A percentile compares a stretch with the other conserved stretches of the same genome.
phyloP scores from a whole-genome alignment of 2,888 invertebrate genomes.

The Hyalella azteca region DNA sequence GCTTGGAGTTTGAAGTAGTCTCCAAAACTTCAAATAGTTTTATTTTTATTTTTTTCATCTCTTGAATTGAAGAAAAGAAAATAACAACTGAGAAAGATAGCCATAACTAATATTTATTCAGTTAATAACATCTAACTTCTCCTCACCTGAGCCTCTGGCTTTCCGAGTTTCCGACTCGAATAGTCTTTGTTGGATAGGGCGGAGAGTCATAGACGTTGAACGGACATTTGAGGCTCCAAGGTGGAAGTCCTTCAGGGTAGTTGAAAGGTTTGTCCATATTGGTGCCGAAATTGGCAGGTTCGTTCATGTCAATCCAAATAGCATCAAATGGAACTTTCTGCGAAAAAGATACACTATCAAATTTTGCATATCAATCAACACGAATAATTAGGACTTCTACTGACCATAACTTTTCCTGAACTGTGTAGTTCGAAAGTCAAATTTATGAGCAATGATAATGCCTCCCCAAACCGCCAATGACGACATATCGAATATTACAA shows the following conservation, averaged over 20 bases:
- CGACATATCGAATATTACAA: too few species aligned
- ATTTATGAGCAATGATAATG: too few species aligned
- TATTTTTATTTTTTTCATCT: too few species aligned
- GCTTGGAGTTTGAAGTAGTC: too few species aligned
- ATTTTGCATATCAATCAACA: too few species aligned
- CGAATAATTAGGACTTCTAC: too few species aligned
- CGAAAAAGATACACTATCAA: neutral
- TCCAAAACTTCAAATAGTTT: too few species aligned
- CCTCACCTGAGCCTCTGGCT: conserved; percentile 35
- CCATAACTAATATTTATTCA: neutral
- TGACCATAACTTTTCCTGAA: too few species aligned
- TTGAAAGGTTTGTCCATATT: conserved; percentile 53
- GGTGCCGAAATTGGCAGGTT: conserved; percentile 76
- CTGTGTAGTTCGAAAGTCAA: too few species aligned
- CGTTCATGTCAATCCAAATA: conserved; percentile 91
- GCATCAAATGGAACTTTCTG: conserved; percentile 69
- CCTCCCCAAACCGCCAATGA: too few species aligned
- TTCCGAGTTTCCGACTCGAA: neutral
- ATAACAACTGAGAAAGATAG: too few species aligned
- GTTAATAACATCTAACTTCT: neutral
- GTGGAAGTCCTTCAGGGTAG: conserved; percentile 47
- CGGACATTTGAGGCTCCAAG: conserved; percentile 64
- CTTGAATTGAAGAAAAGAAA: too few species aligned
- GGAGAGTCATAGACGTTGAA: conserved; percentile 70
- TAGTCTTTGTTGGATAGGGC: conserved; percentile 67